These are phyloP conservation scores for Plagiodera versicolora DNA, from an alignment of 2,888 invertebrate species.

Conservation along the genomic window DNA sequence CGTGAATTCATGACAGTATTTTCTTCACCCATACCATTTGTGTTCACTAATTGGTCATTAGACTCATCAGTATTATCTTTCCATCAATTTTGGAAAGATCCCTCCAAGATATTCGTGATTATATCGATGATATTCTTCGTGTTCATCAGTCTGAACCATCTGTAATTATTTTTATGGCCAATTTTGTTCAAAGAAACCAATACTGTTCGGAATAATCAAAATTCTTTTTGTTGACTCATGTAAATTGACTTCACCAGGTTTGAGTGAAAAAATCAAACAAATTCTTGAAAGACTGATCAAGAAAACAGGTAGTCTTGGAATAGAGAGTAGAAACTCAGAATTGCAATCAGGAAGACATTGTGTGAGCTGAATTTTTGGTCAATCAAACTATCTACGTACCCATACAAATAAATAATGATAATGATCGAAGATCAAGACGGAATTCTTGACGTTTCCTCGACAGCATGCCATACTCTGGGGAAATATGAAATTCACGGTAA, in stretches of 20 bases:
- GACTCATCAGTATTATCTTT: background rate
- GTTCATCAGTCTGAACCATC: background rate
- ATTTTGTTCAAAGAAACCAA: background rate
- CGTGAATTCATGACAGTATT: background rate
- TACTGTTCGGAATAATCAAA: background rate
- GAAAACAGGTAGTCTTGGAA: too few relatives aligned
- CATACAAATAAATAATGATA: background rate
- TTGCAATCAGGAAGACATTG: too few relatives aligned
- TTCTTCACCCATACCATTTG: background rate
- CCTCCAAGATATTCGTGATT: background rate
- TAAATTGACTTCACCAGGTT: background rate
- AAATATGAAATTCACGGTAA: conserved; percentile 42
- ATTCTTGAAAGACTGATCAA: too few relatives aligned
- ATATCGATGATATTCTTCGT: background rate
- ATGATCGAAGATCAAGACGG: too few relatives aligned
- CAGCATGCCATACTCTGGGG: conserved; percentile 19
- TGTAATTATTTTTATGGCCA: background rate
- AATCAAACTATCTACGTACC: too few relatives aligned
- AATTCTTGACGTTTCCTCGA: background rate
- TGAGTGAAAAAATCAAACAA: too few relatives aligned
- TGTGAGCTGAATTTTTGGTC: too few relatives aligned
- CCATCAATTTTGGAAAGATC: background rate
- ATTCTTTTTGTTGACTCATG: background rate
- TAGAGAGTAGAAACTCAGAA: too few relatives aligned
- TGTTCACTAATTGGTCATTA: background rate